Evolutionary conservation across 2,888 invertebrate genomes (phyloP).

Genomic region (Agrypnus murinus): DNA sequence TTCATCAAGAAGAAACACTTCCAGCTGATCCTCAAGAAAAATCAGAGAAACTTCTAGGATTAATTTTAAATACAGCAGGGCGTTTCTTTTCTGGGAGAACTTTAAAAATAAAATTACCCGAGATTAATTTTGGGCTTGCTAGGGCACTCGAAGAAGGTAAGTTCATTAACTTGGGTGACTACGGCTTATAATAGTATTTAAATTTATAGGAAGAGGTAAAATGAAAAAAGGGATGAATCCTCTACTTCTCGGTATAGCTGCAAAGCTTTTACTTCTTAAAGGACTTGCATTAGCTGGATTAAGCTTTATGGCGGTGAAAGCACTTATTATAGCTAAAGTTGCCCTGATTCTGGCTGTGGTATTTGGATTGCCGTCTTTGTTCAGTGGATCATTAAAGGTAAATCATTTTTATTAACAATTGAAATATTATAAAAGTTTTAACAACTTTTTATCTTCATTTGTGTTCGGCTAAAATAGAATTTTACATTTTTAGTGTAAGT

Average conservation of each 20-base stretch:
- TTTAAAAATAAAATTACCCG: constrained; percentile 82
- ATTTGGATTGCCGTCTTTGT: constrained; percentile 75
- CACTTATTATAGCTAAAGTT: constrained; percentile 84
- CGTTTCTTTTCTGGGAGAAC: constrained; percentile 77
- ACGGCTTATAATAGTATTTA: constrained; percentile 11
- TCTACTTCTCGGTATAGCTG: constrained; percentile 80
- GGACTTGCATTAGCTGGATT: constrained; percentile 83
- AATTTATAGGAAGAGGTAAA: constrained; percentile 79
- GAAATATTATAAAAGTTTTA: too few relatives aligned
- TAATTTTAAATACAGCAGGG: constrained; percentile 74
- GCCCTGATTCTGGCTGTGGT: constrained; percentile 84
- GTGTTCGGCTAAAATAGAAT: too few relatives aligned
- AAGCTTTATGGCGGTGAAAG: constrained; percentile 84
- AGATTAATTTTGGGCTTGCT: constrained; percentile 78
- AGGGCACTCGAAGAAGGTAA: constrained; percentile 86
- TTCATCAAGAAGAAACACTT: constrained; percentile 59
- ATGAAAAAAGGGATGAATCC: constrained; percentile 80
- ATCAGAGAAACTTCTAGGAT: constrained; percentile 73
- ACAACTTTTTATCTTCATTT: too few relatives aligned
- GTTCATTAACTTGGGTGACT: constrained; percentile 17
- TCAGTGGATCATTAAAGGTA: constrained; percentile 33
- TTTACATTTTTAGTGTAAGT: too few relatives aligned
- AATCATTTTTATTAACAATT: constrained; percentile 2
- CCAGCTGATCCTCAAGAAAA: constrained; percentile 74
- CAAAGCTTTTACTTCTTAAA: constrained; percentile 81